Evolutionary conservation across 2,113 vertebrate genomes (phyloP).

Genomic region (Hyperopisus bebe): DNA sequence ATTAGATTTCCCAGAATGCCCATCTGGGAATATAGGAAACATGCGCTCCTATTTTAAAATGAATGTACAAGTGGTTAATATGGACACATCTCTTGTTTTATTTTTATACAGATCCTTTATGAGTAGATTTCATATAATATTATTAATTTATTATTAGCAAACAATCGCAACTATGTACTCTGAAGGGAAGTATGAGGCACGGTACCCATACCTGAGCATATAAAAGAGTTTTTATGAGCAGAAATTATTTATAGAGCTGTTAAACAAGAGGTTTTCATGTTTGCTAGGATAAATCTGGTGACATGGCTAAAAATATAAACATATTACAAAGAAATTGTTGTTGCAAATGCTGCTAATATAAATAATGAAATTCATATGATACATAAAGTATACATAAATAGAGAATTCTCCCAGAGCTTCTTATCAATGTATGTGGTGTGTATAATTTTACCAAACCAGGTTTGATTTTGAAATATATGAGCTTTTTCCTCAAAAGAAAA

Average conservation of each 20-base stretch:
- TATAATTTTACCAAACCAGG: constrained; percentile 35
- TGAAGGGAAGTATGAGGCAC: constrained; percentile 43
- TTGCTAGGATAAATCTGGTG: constrained; percentile 43
- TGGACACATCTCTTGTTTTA: constrained; percentile 56
- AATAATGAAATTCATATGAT: constrained; percentile 48
- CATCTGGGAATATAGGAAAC: neutral
- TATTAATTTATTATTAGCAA: constrained; percentile 16
- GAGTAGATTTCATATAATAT: constrained; percentile 55
- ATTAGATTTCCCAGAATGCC: neutral
- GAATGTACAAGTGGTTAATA: constrained; percentile 60
- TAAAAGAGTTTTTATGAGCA: constrained; percentile 47
- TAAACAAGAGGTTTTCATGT: constrained; percentile 52
- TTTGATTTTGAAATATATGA: neutral
- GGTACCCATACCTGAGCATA: constrained; percentile 30
- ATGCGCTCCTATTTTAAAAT: constrained; percentile 38
- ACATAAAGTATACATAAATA: constrained; percentile 33
- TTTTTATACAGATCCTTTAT: constrained; percentile 70
- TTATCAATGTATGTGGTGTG: constrained; percentile 46
- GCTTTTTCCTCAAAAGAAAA: neutral
- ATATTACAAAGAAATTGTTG: constrained; percentile 34
- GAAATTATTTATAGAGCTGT: constrained; percentile 53
- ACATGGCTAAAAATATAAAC: constrained; percentile 59
- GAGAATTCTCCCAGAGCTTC: constrained; percentile 46
- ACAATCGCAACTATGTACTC: constrained; percentile 33
- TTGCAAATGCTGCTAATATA: constrained; percentile 70